Base-by-base conservation (phyloP, 2,888 invertebrate genomes). In the Drosophila subsilvestris region DNA sequence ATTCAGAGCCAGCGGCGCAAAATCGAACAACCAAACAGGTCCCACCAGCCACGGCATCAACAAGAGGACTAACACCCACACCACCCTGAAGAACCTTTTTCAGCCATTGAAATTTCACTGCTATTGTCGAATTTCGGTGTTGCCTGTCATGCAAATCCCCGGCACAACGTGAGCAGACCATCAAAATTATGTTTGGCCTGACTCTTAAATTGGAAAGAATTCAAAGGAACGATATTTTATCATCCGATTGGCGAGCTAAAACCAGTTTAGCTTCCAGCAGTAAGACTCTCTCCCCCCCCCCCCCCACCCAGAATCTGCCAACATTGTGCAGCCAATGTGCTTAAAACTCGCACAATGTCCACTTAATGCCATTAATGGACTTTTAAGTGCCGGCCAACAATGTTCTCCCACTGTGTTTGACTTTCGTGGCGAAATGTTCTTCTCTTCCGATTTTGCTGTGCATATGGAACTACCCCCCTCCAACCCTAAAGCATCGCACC, bases 361-460 rank as follows among this genome's bases (percentile, higher is more conserved):
- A 79, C 86, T 88, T 88, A 83, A 79, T 86, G 83, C 88, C 86
- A 86, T 88, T 83, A 83, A 83, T 88, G 88, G 83, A 88, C 84
- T 88, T 86, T 83, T 83, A 83, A 88, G 88, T 86, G 88, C 84
- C 53, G 66, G 58, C 80, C 83, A 86, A 77, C 86, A 82, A 74
- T 73, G 77, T 75, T 76, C 66, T 50, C 67, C 58, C 37, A 70
- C 63, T 75, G 47, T 84, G 80, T 84, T 78, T 86, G 86, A 85
- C 88, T 79, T 86, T 73, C 67, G 82, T 82, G 79, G 79, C 47
- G 62, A 72, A 72, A 56, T 62, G 75, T 62, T 88, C 87, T 74
- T 87, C 58, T 37, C 14, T 14, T 82, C 61, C 66, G 74, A 81
- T 70, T 75, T 61, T 62, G 68, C 63, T 32, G 44, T 51, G 45